Conservation (phyloP, 2,113 vertebrate species). For the Mastomys coucha region DNA sequence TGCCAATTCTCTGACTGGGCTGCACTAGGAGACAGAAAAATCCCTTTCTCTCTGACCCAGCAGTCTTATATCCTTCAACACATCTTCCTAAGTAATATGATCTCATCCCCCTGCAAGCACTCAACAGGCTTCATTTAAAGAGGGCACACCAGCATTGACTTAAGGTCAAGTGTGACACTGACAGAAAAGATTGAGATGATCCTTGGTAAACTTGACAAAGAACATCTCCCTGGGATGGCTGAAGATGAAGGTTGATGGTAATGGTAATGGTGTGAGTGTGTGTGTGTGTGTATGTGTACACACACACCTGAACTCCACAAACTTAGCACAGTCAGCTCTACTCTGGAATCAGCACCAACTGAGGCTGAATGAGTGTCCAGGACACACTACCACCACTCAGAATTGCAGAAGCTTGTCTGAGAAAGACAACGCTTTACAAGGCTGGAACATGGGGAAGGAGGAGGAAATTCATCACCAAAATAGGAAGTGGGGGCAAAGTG, state of each 20-base stretch:
- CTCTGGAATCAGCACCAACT: not conserved
- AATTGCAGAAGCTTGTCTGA: not conserved
- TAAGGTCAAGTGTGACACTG: not conserved
- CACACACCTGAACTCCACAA: not conserved
- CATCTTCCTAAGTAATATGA: not conserved
- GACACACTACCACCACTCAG: not conserved
- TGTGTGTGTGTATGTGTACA: not conserved
- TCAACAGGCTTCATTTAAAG: not conserved
- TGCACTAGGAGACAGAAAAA: no score
- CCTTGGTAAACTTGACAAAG: not conserved
- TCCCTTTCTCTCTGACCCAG: not conserved
- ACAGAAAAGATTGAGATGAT: not conserved
- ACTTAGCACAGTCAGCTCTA: not conserved
- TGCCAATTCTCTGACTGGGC: not conserved
- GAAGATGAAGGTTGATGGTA: not conserved
- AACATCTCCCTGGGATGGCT: not conserved
- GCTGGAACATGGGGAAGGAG: no score
- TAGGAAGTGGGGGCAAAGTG: not conserved
- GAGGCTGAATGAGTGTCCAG: fast-evolving
- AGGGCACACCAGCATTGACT: not conserved
- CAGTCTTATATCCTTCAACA: not conserved
- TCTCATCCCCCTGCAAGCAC: not conserved
- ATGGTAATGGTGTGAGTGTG: not conserved
- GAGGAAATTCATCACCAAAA: no score
- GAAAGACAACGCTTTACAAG: no score